Conservation (phyloP, 2,113 vertebrate genomes). For the Phalacrocorax pelagicus region DNA sequence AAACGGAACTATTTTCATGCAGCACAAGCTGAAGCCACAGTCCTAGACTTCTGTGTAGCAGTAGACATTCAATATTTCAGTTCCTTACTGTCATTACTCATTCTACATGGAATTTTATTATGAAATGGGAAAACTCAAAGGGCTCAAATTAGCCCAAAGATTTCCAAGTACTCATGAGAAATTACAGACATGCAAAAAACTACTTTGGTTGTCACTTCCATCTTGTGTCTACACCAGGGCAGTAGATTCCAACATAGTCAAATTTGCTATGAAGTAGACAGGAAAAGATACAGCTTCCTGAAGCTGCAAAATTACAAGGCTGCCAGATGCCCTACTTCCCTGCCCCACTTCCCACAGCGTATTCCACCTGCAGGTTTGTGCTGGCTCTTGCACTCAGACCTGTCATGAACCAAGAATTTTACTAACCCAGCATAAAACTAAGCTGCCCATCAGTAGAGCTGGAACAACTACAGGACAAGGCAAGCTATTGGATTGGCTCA, state of each 20-base stretch:
- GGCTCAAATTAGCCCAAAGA: background rate
- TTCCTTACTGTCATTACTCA: background rate
- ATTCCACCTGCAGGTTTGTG: background rate
- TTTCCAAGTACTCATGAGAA: background rate
- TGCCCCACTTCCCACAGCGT: background rate
- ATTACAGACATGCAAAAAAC: fast-evolving
- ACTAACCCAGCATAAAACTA: background rate
- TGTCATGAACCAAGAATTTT: background rate
- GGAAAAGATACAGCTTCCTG: background rate
- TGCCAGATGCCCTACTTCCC: background rate
- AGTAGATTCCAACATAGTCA: background rate
- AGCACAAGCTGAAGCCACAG: background rate
- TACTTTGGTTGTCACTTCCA: background rate
- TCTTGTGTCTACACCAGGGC: background rate
- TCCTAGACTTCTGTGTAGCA: background rate
- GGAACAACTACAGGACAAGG: background rate
- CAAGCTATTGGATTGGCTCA: background rate
- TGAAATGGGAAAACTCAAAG: background rate
- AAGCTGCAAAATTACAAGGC: background rate
- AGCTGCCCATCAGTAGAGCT: background rate
- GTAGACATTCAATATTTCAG: background rate
- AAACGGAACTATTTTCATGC: background rate
- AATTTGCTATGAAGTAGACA: background rate
- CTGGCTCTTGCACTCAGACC: background rate
- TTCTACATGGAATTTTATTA: background rate